Evolutionary conservation across 2,113 vertebrate species (phyloP).

Genomic region (Sturnus vulgaris): DNA sequence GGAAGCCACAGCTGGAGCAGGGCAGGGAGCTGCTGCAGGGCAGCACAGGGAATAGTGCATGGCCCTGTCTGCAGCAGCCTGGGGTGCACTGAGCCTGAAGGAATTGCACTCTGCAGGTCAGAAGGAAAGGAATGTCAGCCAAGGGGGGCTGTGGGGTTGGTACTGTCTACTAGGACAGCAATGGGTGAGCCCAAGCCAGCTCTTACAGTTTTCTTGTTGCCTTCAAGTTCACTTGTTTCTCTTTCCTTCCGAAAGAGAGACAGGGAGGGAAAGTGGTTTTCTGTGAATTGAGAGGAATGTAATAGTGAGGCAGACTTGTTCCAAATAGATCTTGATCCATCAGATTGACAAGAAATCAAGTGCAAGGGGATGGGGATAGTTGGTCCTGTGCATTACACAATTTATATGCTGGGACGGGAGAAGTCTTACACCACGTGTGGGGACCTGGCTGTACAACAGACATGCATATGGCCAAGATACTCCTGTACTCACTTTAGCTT

Average conservation of each 20-base stretch:
- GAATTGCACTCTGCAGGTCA: neutral
- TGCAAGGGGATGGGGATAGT: fast-evolving
- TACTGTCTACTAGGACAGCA: neutral
- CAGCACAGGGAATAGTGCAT: neutral
- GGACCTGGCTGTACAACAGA: neutral
- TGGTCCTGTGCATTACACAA: neutral
- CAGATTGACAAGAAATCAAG: neutral
- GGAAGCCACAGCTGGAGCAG: neutral
- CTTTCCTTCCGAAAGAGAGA: neutral
- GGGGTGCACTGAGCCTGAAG: neutral
- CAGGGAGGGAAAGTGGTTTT: neutral
- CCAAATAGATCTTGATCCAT: neutral
- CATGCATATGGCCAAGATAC: neutral
- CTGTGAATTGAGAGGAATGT: neutral
- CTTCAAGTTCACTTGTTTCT: neutral
- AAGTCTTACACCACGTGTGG: neutral
- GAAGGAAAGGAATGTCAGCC: neutral
- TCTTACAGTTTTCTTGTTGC: neutral
- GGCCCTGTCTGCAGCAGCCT: fast-evolving
- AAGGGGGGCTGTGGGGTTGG: neutral
- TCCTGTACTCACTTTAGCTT: neutral
- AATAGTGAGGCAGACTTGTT: neutral
- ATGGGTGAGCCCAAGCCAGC: neutral
- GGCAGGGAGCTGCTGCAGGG: neutral
- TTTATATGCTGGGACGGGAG: neutral